Conservation (phyloP, 2,113 vertebrate species). For the Plectropomus leopardus region DNA sequence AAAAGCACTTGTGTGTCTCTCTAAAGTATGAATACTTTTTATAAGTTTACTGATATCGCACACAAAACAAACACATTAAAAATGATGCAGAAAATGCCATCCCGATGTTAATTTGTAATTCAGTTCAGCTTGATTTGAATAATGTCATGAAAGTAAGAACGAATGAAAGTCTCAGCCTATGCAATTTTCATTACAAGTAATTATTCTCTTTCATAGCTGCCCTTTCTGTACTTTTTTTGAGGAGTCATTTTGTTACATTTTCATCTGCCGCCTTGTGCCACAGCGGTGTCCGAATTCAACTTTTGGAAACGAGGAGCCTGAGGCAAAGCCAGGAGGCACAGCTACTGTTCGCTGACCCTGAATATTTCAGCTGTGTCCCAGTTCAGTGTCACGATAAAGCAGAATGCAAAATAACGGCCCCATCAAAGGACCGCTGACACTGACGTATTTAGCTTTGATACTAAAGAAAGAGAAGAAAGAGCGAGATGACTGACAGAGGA, state of each 20-base stretch:
- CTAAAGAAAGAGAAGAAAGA: background rate
- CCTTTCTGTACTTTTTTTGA: background rate
- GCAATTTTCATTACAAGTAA: slow-evolving; percentile 25
- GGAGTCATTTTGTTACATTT: background rate
- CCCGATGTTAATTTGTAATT: slow-evolving; percentile 17
- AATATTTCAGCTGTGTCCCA: slow-evolving; percentile 58
- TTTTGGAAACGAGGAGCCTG: slow-evolving; percentile 2
- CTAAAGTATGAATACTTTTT: slow-evolving; percentile 2
- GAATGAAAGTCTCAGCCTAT: background rate
- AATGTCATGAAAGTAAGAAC: background rate
- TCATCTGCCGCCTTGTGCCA: background rate
- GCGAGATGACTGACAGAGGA: slow-evolving; percentile 2
- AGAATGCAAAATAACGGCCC: slow-evolving; percentile 28
- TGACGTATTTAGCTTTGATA: slow-evolving; percentile 42
- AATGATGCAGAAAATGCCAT: background rate
- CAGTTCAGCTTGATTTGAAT: slow-evolving; percentile 33
- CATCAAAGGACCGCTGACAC: slow-evolving; percentile 6
- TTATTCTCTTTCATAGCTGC: slow-evolving; percentile 30
- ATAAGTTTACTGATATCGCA: background rate
- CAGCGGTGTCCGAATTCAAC: slow-evolving; percentile 2
- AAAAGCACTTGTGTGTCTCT: background rate
- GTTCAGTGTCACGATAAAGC: slow-evolving; percentile 34
- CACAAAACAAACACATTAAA: background rate
- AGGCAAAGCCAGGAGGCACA: slow-evolving; percentile 30
- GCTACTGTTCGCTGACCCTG: slow-evolving; percentile 27